A percentile compares a stretch with the other conserved stretches of the same genome.
Conservation (phyloP, 2,888 invertebrate genomes). For the Shargacucullia verbasci region DNA sequence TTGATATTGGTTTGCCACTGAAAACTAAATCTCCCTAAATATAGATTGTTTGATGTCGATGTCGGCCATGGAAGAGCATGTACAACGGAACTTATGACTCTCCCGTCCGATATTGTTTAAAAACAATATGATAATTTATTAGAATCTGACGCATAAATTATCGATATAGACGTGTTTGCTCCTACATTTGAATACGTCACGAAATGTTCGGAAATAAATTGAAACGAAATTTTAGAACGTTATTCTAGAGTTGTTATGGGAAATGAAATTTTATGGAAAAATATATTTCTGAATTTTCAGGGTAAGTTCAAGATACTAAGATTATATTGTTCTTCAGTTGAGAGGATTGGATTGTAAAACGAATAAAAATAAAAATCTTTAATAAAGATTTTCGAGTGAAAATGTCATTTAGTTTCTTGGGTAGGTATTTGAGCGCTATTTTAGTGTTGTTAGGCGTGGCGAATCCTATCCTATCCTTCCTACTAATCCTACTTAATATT, state of each 20-base stretch:
- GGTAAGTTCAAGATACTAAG: conserved; percentile 2
- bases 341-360: conserved; percentile 20
- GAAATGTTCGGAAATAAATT: conserved; percentile 20
- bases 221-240: not conserved
- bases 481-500: too few species aligned
- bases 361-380: too few species aligned
- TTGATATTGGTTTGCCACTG: conserved; percentile 6
- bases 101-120: conserved; percentile 26
- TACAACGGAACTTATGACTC: conserved; percentile 27
- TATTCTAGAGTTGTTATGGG: conserved; percentile 5
- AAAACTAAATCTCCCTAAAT: not conserved
- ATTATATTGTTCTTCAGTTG: conserved; percentile 6
- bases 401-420: too few species aligned
- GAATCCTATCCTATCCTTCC: too few species aligned
- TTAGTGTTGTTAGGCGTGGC: too few species aligned
- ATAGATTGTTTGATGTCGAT: conserved; percentile 25
- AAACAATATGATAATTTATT: conserved; percentile 35
- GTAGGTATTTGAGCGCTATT: too few species aligned
- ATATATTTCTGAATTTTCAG: conserved; percentile 6
- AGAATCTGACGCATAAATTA: conserved; percentile 26
- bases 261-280: not conserved
- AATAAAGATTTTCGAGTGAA: too few species aligned
- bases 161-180: conserved; percentile 31
- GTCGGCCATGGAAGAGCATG: conserved; percentile 1
- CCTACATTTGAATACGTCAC: conserved; percentile 15